Conservation (phyloP, 2,888 invertebrate genomes). For the Gymnosoma rotundatum region DNA sequence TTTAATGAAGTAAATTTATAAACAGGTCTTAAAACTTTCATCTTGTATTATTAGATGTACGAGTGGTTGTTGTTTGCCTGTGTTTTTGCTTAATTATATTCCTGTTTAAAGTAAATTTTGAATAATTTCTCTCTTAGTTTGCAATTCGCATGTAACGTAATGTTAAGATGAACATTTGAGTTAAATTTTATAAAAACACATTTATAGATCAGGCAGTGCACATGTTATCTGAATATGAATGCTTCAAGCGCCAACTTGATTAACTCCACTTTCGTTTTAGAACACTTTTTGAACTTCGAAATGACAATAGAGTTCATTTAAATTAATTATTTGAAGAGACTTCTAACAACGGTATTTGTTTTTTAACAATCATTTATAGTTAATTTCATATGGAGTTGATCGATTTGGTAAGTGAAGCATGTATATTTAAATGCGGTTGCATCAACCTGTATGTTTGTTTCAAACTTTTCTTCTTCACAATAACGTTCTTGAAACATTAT, state of each 20-base stretch:
- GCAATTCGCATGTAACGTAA: background rate
- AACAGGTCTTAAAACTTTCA: background rate
- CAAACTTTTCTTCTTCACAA: conserved; percentile 1
- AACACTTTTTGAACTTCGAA: too few relatives aligned
- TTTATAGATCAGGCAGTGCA: background rate
- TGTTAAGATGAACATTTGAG: background rate
- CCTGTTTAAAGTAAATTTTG: background rate
- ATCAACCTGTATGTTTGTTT: background rate
- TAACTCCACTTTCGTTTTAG: too few relatives aligned
- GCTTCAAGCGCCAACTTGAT: too few relatives aligned
- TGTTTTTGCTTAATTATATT: background rate
- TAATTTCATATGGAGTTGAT: too few relatives aligned
- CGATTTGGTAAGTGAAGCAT: too few relatives aligned
- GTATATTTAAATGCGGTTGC: background rate
- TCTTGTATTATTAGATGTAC: background rate
- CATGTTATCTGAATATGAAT: too few relatives aligned
- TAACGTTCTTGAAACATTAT: conserved; percentile 6
- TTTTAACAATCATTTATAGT: too few relatives aligned
- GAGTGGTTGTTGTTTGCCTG: background rate
- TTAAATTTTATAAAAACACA: background rate
- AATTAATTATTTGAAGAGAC: too few relatives aligned
- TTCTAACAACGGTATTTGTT: too few relatives aligned
- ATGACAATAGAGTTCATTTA: too few relatives aligned
- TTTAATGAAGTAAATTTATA: background rate
- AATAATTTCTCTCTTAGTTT: background rate